Evolutionary conservation across 1,140 invertebrate species (phyloP).

Genomic region (Heliconius himera): DNA sequence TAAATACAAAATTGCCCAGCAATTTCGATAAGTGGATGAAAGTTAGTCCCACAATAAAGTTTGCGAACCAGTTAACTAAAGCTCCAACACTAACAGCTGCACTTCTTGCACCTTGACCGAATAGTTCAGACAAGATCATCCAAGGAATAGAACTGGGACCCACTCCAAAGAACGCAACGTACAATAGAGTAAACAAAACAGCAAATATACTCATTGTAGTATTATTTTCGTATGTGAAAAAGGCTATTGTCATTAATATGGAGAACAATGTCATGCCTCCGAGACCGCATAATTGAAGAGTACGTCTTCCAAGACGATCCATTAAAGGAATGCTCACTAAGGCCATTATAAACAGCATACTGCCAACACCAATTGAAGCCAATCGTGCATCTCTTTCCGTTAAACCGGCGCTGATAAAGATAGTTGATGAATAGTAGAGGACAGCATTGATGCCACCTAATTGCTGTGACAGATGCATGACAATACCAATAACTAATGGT

Average conservation of each 20-base stretch:
- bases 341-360: slow-evolving; percentile 96
- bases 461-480: slow-evolving; percentile 97
- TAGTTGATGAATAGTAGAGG: slow-evolving; percentile 94
- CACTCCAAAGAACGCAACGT: slow-evolving; percentile 96
- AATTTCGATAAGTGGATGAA: slow-evolving; percentile 91
- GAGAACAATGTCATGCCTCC: slow-evolving; percentile 96
- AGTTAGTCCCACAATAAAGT: slow-evolving; percentile 94
- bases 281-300: slow-evolving; percentile 93
- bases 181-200: slow-evolving; percentile 93
- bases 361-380: slow-evolving; percentile 96
- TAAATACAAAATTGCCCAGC: slow-evolving; percentile 95
- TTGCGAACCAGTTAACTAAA: slow-evolving; percentile 97
- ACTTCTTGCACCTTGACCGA: slow-evolving; percentile 95
- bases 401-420: slow-evolving; percentile 92
- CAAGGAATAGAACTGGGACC: slow-evolving; percentile 97
- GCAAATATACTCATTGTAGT: slow-evolving; percentile 85
- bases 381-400: slow-evolving; percentile 87
- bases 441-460: slow-evolving; percentile 97
- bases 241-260: slow-evolving; percentile 93
- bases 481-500: slow-evolving; percentile 93
- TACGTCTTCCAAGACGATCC: slow-evolving; percentile 93
- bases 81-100: slow-evolving; percentile 97
- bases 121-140: slow-evolving; percentile 98
- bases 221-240: slow-evolving; percentile 82
- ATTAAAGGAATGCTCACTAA: slow-evolving; percentile 96